A percentile compares a stretch with the other conserved stretches of the same genome.
phyloP scores from a whole-genome alignment of 2,797 vertebrate genomes.

The Gouania willdenowi region DNA sequence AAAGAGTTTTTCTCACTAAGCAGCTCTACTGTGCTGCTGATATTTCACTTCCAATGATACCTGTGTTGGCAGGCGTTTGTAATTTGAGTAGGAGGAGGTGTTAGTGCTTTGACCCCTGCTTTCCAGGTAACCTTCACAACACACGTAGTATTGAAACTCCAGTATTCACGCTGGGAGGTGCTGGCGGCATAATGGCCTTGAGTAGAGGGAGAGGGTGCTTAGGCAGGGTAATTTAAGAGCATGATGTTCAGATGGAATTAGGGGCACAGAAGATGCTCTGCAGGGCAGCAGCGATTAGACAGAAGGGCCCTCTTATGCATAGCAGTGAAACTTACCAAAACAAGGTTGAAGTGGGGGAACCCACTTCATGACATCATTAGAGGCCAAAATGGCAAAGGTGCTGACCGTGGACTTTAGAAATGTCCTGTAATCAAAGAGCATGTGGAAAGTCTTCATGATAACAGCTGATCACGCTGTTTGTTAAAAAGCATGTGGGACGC shows the following conservation, averaged over 20 bases:
- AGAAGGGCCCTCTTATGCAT: conserved; percentile 72
- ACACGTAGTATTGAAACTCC: conserved; percentile 34
- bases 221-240: conserved; percentile 75
- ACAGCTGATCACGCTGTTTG: conserved; percentile 49
- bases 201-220: conserved; percentile 66
- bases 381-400: conserved; percentile 27
- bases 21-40: conserved; percentile 17
- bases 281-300: conserved; percentile 75
- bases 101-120: conserved; percentile 45
- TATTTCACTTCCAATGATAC: conserved; percentile 30
- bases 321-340: conserved; percentile 59
- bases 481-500: conserved; percentile 45
- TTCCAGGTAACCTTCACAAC: conserved; percentile 38
- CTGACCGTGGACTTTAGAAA: conserved; percentile 34
- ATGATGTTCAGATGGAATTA: conserved; percentile 67
- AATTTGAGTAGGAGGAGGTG: conserved; percentile 63
- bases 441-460: conserved; percentile 37
- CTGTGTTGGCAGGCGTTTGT: conserved; percentile 46
- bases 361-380: conserved; percentile 49
- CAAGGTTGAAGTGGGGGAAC: conserved; percentile 14
- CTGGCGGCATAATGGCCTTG: conserved; percentile 53
- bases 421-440: conserved; percentile 47
- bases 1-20: conserved; percentile 34
- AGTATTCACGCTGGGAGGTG: conserved; percentile 43
- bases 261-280: conserved; percentile 61